phyloP scores from a whole-genome alignment of 1,140 invertebrate species.

The Gryllus bimaculatus region DNA sequence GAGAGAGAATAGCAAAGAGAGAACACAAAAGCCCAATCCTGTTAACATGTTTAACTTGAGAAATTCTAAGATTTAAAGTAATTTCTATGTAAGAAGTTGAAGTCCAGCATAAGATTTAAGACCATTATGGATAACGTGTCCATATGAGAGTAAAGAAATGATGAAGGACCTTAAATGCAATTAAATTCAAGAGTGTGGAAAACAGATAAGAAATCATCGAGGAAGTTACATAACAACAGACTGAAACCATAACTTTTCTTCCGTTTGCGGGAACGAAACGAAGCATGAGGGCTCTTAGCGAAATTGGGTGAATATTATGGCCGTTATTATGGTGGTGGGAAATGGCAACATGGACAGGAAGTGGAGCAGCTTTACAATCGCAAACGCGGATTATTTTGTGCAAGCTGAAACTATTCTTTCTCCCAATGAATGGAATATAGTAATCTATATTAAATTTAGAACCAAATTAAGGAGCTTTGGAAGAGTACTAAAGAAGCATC shows the following conservation, averaged over 20 bases:
- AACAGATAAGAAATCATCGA: slow-evolving; percentile 8
- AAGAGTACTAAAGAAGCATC: neutral
- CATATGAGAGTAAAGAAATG: neutral
- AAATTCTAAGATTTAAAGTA: slow-evolving; percentile 6
- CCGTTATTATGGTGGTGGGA: neutral
- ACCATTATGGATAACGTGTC: slow-evolving; percentile 10
- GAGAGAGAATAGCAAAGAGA: too few species aligned
- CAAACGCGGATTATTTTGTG: neutral
- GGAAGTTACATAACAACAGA: slow-evolving; percentile 1
- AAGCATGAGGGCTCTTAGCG: neutral
- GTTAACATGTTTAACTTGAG: too few species aligned
- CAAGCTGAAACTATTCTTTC: neutral
- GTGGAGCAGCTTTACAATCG: neutral
- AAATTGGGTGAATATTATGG: neutral
- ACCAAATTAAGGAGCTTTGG: neutral
- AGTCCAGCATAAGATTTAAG: neutral
- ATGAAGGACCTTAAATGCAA: neutral
- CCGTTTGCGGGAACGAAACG: neutral
- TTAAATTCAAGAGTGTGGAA: slow-evolving; percentile 8
- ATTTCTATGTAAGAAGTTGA: neutral
- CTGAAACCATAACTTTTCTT: slow-evolving; percentile 10
- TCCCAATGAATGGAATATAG: neutral
- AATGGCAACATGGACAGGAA: neutral
- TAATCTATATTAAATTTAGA: neutral
- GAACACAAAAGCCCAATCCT: neutral